phyloP scores from a whole-genome alignment of 1,140 invertebrate genomes.

The Probaryconus sp. region DNA sequence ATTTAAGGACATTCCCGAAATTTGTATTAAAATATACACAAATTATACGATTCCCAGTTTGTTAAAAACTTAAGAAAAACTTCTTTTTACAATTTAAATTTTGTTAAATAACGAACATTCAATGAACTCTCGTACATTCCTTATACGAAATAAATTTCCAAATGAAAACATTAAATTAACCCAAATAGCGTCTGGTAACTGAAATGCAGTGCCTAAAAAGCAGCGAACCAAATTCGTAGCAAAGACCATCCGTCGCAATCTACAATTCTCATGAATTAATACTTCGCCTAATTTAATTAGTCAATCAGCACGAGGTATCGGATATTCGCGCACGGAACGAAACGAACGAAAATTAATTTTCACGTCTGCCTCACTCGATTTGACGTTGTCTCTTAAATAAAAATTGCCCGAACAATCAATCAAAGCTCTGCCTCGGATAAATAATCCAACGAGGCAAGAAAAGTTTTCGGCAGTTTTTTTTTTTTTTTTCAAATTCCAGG shows the following conservation, averaged over 20 bases:
- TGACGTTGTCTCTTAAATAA: conserved; percentile 3
- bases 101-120: too few relatives aligned
- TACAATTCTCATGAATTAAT: conserved; percentile 34
- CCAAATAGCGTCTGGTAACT: conserved; percentile 8
- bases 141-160: conserved; percentile 26
- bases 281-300: conserved; percentile 34
- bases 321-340: conserved; percentile 17
- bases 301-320: conserved; percentile 16
- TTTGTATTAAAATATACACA: too few relatives aligned
- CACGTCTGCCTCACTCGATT: not conserved
- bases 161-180: conserved; percentile 45
- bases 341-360: conserved; percentile 39
- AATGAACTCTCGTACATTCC: not conserved
- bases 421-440: conserved; percentile 34
- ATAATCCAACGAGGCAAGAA: conserved; percentile 31
- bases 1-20: too few relatives aligned
- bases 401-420: conserved; percentile 34
- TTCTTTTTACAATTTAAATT: too few relatives aligned
- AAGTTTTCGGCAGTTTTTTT: conserved; percentile 35
- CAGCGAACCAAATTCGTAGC: conserved; percentile 28
- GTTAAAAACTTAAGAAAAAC: too few relatives aligned
- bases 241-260: conserved; percentile 13
- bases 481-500: conserved; percentile 19
- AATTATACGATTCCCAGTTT: too few relatives aligned
- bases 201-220: conserved; percentile 26